Evolutionary conservation across 2,888 invertebrate genomes (phyloP).

Genomic region (Branchellion lobata): DNA sequence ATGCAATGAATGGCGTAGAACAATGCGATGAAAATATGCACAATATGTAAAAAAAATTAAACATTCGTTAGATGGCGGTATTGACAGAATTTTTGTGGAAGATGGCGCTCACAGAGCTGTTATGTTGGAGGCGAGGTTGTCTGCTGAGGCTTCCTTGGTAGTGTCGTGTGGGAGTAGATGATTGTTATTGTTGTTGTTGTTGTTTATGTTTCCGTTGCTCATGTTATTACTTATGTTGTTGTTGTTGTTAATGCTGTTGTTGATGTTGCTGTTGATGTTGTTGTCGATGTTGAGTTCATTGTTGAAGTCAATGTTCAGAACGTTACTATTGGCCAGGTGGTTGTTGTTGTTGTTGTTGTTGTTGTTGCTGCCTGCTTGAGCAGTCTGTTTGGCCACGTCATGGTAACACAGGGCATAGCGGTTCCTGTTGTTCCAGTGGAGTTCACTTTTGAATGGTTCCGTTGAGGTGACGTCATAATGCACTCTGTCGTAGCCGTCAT

Average conservation of each 20-base stretch:
- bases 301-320: not conserved
- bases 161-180: not conserved
- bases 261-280: too few relatives aligned
- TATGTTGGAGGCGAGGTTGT: not conserved
- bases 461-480: not conserved
- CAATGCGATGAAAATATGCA: too few relatives aligned
- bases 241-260: too few relatives aligned
- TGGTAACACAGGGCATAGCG: constrained; percentile 1
- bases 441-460: not conserved
- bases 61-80: not conserved
- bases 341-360: not conserved
- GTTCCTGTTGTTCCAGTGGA: constrained; percentile 11
- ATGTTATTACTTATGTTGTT: too few relatives aligned
- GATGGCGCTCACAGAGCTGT: not conserved
- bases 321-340: not conserved
- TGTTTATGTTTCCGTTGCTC: too few relatives aligned
- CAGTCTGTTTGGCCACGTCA: not conserved
- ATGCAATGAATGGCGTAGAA: too few relatives aligned
- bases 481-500: not conserved
- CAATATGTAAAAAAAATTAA: too few relatives aligned
- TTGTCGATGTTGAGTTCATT: too few relatives aligned
- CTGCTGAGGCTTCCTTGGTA: not conserved
- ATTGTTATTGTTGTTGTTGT: too few relatives aligned
- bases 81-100: too few relatives aligned
- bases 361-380: not conserved